Evolutionary conservation across 2,113 vertebrate genomes (phyloP).

Genomic region (Agapornis roseicollis): DNA sequence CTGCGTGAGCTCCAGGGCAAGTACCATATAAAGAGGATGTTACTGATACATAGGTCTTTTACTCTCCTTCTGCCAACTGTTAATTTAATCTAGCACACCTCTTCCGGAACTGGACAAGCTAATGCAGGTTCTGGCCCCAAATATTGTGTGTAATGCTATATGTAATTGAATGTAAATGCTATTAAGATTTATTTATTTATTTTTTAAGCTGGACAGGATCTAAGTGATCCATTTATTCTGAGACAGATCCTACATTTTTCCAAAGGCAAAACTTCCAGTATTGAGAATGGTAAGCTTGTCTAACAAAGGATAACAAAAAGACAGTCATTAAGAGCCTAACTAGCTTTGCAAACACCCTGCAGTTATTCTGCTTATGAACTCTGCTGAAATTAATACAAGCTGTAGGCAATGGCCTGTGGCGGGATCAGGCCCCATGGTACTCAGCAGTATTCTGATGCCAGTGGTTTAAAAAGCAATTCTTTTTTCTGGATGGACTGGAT

Average conservation of each 20-base stretch:
- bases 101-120: background rate
- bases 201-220: background rate
- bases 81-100: conserved; percentile 13
- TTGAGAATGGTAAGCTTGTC: background rate
- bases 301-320: conserved; percentile 20
- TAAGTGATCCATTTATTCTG: background rate
- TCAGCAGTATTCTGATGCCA: background rate
- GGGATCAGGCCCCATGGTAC: conserved; percentile 14
- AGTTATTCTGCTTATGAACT: conserved; percentile 42
- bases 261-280: background rate
- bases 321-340: background rate
- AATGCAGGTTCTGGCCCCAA: background rate
- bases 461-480: background rate
- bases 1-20: background rate
- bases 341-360: conserved; percentile 40
- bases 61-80: background rate
- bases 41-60: background rate
- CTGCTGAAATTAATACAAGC: conserved; percentile 35
- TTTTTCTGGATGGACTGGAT: background rate
- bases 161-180: background rate
- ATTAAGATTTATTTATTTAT: background rate
- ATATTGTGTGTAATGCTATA: background rate
- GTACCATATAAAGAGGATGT: background rate
- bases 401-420: conserved; percentile 1
- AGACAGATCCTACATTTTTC: background rate